Evolutionary conservation across 1,140 invertebrate genomes (phyloP).

Genomic region (Diachasma alloeum): DNA sequence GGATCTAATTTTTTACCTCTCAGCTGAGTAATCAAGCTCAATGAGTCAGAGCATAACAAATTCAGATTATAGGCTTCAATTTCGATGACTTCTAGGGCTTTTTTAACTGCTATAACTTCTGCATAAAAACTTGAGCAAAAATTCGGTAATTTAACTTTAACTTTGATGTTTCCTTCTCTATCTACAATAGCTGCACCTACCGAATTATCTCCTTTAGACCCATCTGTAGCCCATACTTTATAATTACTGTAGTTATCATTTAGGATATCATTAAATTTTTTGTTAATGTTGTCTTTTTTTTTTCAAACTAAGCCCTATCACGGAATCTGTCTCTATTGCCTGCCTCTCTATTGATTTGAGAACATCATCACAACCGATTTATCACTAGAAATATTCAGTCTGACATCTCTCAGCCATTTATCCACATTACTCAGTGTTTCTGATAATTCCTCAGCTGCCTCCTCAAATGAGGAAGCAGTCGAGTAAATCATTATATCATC

Average conservation of each 20-base stretch:
- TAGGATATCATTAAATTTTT: not conserved
- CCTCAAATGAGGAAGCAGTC: not conserved
- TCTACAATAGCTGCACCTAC: not conserved
- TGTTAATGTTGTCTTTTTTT: not conserved
- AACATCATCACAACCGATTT: no score
- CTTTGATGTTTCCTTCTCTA: not conserved
- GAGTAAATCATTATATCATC: conserved; percentile 9
- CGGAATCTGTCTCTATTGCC: no score
- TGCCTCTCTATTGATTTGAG: no score
- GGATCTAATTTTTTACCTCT: not conserved
- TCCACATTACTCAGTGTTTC: not conserved
- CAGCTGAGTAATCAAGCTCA: not conserved
- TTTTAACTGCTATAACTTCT: not conserved
- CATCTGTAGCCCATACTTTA: not conserved
- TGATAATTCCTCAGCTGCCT: not conserved
- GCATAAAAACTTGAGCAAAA: no score
- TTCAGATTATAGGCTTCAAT: not conserved
- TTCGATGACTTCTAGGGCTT: not conserved
- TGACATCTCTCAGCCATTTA: not conserved
- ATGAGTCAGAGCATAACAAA: not conserved
- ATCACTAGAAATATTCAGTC: no score
- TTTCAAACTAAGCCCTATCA: not conserved
- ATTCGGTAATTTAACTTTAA: not conserved
- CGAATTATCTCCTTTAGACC: not conserved
- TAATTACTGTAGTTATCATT: not conserved